Percentiles rank a stretch among this genome's conserved stretches.
These are phyloP conservation scores for Coreoperca whiteheadi DNA, from an alignment of 2,113 vertebrate species.

Conservation along the genomic window DNA sequence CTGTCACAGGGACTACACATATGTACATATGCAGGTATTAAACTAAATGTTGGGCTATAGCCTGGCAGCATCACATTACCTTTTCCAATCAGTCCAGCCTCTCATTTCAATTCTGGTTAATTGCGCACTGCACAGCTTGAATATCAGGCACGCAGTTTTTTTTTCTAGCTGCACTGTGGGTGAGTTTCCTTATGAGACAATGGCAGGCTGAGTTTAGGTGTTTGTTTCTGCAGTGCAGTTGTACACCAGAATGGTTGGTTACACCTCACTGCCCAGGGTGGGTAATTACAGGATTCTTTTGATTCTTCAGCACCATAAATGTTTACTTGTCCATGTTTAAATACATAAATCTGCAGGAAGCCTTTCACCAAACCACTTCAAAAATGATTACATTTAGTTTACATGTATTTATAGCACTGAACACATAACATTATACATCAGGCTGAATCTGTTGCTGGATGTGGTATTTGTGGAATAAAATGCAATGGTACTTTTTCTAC, in stretches of 20 bases:
- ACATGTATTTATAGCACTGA: conserved; percentile 28
- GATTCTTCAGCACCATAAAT: conserved; percentile 48
- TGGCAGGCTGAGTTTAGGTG: conserved; percentile 30
- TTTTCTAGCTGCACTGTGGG: neutral
- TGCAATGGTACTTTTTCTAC: neutral
- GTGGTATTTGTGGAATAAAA: neutral
- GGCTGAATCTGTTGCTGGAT: neutral
- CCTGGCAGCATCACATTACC: neutral
- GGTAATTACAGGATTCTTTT: conserved; percentile 45
- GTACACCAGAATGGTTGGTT: conserved; percentile 22
- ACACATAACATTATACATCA: neutral
- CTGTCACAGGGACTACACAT: neutral
- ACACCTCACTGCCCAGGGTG: conserved; percentile 30
- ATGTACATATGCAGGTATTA: neutral
- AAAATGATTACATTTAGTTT: conserved; percentile 11
- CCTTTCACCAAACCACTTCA: conserved; percentile 26
- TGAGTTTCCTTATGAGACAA: conserved; percentile 13
- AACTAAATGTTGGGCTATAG: neutral
- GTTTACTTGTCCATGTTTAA: conserved; percentile 44
- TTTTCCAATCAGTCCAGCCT: neutral
- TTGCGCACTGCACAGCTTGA: conserved; percentile 6
- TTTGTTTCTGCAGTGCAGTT: conserved; percentile 40
- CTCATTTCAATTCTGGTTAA: neutral
- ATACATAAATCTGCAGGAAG: conserved; percentile 14
- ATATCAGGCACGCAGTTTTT: neutral